A percentile compares a stretch with the other conserved stretches of the same genome.
Evolutionary conservation across 92 coral and sea anemone species (phyloP).

Genomic region (Metridium senile): DNA sequence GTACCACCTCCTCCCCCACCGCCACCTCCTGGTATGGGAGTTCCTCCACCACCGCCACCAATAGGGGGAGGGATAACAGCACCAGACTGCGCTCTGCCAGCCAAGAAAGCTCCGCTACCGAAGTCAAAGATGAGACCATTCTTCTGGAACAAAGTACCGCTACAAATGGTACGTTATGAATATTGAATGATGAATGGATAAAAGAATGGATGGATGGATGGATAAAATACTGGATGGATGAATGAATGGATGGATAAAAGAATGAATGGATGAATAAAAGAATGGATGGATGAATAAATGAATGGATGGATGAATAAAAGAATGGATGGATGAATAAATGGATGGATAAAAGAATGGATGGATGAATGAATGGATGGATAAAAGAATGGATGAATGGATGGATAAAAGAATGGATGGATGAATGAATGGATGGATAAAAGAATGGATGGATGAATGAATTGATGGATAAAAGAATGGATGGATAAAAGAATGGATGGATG

Average conservation of each 20-base stretch:
- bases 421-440: too few species aligned
- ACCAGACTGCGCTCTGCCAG: constrained; percentile 53
- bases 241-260: background rate
- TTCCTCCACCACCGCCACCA: constrained; percentile 74
- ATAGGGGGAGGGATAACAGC: constrained; percentile 37
- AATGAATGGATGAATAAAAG: background rate
- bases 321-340: background rate
- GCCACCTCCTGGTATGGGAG: constrained; percentile 68
- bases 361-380: background rate
- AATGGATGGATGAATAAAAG: background rate
- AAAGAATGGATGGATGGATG: background rate
- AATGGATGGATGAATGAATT: too few species aligned
- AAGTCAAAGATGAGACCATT: constrained; percentile 87
- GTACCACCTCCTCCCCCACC: constrained; percentile 83
- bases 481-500: too few species aligned
- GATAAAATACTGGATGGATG: background rate
- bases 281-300: background rate
- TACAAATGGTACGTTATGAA: constrained; percentile 64
- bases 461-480: too few species aligned
- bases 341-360: background rate
- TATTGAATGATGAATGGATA: background rate
- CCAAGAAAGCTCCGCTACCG: constrained; percentile 58
- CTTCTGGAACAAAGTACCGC: constrained; percentile 95
- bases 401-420: too few species aligned
- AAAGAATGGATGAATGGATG: background rate